Conservation (phyloP, 2,888 invertebrate species). For the Drosophila formosana region DNA sequence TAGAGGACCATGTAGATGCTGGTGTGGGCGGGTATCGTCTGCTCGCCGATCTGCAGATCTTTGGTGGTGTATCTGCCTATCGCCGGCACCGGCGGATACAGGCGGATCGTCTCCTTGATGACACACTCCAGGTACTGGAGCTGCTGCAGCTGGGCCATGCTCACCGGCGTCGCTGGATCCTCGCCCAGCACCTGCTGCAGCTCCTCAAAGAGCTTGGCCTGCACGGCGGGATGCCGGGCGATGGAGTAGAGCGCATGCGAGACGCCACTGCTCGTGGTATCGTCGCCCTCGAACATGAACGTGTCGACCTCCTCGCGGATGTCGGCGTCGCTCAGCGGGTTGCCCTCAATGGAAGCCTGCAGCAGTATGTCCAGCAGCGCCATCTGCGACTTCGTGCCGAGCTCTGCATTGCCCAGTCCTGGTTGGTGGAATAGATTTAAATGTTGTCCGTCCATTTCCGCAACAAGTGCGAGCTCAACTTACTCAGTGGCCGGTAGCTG, state of each 20-base stretch:
- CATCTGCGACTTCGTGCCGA: slow-evolving; percentile 87
- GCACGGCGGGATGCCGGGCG: slow-evolving; percentile 71
- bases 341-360: slow-evolving; percentile 86
- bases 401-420: slow-evolving; percentile 71
- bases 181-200: slow-evolving; percentile 67
- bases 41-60: slow-evolving; percentile 85
- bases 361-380: slow-evolving; percentile 89
- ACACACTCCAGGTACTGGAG: slow-evolving; percentile 87
- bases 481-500: slow-evolving; percentile 61
- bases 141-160: slow-evolving; percentile 55
- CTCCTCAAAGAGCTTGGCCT: slow-evolving; percentile 69
- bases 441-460: neutral
- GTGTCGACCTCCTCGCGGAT: slow-evolving; percentile 90
- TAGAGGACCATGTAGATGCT: slow-evolving; percentile 68
- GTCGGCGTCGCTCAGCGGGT: slow-evolving; percentile 86
- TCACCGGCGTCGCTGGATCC: slow-evolving; percentile 52
- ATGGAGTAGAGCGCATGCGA: slow-evolving; percentile 73
- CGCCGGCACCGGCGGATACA: slow-evolving; percentile 88
- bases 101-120: slow-evolving; percentile 88
- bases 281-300: slow-evolving; percentile 88
- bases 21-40: slow-evolving; percentile 70
- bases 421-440: neutral
- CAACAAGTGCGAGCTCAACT: slow-evolving; percentile 28
- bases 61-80: slow-evolving; percentile 86
- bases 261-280: slow-evolving; percentile 80